Evolutionary conservation across 2,888 invertebrate genomes (phyloP).

Genomic region (Abrostola tripartita): DNA sequence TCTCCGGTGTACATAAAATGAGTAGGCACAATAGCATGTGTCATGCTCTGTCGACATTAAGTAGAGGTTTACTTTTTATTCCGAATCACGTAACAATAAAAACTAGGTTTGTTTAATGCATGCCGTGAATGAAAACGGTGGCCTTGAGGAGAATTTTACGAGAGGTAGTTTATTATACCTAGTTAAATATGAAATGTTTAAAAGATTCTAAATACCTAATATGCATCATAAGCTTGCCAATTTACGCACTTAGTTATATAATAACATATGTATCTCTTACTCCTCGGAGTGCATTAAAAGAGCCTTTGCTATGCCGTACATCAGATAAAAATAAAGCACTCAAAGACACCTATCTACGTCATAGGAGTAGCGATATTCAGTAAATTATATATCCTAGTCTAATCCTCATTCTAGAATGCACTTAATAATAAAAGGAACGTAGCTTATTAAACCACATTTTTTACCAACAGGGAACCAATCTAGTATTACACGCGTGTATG

Average conservation of each 20-base stretch:
- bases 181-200: neutral
- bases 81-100: neutral
- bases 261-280: neutral
- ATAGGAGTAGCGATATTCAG: too few species aligned
- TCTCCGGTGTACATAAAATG: neutral
- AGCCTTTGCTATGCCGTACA: too few species aligned
- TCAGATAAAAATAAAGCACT: too few species aligned
- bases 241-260: neutral
- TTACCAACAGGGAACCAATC: too few species aligned
- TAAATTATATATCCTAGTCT: too few species aligned
- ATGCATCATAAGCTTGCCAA: neutral
- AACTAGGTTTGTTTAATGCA: conserved; percentile 1
- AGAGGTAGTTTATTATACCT: neutral
- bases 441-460: too few species aligned
- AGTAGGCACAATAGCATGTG: neutral
- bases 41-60: neutral
- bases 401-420: too few species aligned
- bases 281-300: too few species aligned
- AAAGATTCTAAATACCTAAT: neutral
- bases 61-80: neutral
- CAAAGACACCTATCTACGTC: too few species aligned
- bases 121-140: neutral
- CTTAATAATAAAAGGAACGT: too few species aligned
- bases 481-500: too few species aligned
- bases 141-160: neutral